Evolutionary conservation across 2,113 vertebrate species (phyloP).

Genomic region (Pseudorhombus dupliciocellatus): DNA sequence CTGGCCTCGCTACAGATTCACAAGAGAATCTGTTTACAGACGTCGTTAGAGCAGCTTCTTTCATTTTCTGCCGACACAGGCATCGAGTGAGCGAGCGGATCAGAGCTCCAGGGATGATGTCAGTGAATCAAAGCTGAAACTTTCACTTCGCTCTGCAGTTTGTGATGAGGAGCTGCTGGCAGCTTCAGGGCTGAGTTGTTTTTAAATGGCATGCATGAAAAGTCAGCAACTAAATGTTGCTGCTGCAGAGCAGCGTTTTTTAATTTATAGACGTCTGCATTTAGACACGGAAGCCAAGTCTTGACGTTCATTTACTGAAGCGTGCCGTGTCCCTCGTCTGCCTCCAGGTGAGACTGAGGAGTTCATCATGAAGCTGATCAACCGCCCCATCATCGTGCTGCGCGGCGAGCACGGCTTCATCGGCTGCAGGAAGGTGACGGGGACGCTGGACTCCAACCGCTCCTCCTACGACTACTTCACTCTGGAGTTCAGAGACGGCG

Average conservation of each 20-base stretch:
- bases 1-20: too few species aligned
- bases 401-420: conserved; percentile 98
- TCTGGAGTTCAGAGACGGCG: conserved; percentile 91
- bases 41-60: not conserved
- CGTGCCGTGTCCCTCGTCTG: not conserved
- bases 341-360: conserved; percentile 88
- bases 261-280: not conserved
- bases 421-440: conserved; percentile 95
- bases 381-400: conserved; percentile 95
- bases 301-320: not conserved
- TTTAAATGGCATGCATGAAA: conserved; percentile 7
- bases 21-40: too few species aligned
- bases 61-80: not conserved
- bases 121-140: conserved; percentile 22
- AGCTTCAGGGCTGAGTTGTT: not conserved
- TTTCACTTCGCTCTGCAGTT: conserved; percentile 23
- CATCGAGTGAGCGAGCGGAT: not conserved
- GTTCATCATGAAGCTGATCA: conserved; percentile 98
- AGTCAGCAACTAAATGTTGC: not conserved
- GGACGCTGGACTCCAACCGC: conserved; percentile 95
- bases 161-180: not conserved
- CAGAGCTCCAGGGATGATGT: not conserved
- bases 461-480: conserved; percentile 96
- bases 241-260: not conserved
- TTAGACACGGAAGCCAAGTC: too few species aligned